Conservation (phyloP, 1,140 invertebrate species). For the Maconellicoccus hirsutus region DNA sequence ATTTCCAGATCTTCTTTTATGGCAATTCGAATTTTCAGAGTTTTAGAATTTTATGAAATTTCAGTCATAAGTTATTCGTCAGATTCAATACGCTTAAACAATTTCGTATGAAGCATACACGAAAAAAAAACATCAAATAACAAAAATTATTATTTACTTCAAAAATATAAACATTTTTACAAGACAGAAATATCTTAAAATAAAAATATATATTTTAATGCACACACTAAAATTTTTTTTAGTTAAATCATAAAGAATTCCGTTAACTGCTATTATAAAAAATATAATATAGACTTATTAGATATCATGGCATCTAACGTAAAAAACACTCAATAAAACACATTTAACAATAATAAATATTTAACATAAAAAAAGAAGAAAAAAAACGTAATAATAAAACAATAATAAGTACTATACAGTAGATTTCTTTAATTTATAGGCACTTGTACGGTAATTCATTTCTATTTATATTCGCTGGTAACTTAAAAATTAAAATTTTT, state of each 20-base stretch:
- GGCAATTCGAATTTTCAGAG: too few relatives aligned
- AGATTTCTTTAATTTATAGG: background rate
- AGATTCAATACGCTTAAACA: too few relatives aligned
- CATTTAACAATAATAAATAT: constrained; percentile 6
- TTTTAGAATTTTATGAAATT: too few relatives aligned
- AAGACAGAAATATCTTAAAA: background rate
- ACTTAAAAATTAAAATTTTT: background rate
- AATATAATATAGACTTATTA: background rate
- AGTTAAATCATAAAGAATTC: background rate
- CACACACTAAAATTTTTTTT: background rate
- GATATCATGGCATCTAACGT: constrained; percentile 1
- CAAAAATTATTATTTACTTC: constrained; percentile 12
- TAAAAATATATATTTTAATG: background rate
- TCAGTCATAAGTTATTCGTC: too few relatives aligned
- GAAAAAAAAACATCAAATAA: background rate
- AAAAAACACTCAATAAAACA: constrained; percentile 6
- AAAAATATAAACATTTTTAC: constrained; percentile 16
- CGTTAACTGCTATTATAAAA: background rate
- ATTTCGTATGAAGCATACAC: too few relatives aligned
- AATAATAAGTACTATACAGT: background rate
- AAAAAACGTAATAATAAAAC: too few relatives aligned
- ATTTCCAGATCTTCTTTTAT: too few relatives aligned
- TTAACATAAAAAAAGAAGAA: background rate
- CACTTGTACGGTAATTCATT: constrained; percentile 4
- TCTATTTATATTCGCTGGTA: background rate